Base-by-base conservation (phyloP, 2,797 vertebrate genomes). In the Sebastes nivosus region DNA sequence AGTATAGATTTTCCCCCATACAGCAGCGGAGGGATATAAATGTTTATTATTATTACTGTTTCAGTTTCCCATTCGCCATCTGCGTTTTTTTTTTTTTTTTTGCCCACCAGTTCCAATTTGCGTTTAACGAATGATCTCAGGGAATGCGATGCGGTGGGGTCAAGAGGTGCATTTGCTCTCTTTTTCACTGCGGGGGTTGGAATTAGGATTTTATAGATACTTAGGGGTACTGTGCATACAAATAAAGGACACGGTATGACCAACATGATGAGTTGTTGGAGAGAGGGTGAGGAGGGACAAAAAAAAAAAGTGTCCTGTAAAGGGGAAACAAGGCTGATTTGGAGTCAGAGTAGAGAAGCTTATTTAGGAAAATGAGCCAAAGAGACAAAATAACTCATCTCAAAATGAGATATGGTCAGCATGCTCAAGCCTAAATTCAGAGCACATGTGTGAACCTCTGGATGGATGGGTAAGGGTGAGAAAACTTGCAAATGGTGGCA, bases 11-110 rank as follows among this genome's bases (percentile, higher is more conserved):
- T 92, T 85, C 58, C 46, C 46, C 80, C 52, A 85, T 82, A 82
- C 77, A 34, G 70, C 76, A 30, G 84, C 72, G 77, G 52, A 87
- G 80, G 59, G 57, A 89, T 90, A 88, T 88, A 89, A 83, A 88
- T 88, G 81, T 89, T 90, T 88, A 82, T 90, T 89, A 85, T 91
- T 89, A 89, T 86, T 73, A 82, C 84, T 72, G 69, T 83, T 87
- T 83, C 79, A 77, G 63, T 75, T 83, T 86, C 80, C 54, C 66
- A 54, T 84, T 87, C 18, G 29, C 71, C 75, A 68, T 79, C 74
- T 81, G 76, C 42, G 25, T 60, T 87, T 84, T 55, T 73, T 36
- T 52, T 50, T 4, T n/a, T 52, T 52, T 52, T 52, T 71, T 29
- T 38, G 64, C 69, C 71, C 67, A 80, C 75, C 52, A 57, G 32